Base-by-base conservation (phyloP, 2,888 invertebrate species). In the Leptinotarsa rubiginosa region DNA sequence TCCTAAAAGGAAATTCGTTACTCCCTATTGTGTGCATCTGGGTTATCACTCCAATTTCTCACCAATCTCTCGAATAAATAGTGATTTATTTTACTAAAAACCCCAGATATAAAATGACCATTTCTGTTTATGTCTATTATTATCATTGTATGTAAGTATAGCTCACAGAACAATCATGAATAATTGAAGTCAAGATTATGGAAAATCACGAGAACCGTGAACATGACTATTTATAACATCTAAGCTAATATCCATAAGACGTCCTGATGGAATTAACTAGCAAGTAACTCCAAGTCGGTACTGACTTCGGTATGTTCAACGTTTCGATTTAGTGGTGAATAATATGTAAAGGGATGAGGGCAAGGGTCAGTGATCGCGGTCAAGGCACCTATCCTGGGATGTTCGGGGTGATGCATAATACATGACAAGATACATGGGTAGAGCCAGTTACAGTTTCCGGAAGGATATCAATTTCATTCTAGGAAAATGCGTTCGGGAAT, bases 351-450 rank as follows among this genome's bases (percentile, higher is more conserved):
- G 77, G 80, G 80, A 78, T 77, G 74, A 74, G 54, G 54, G 65
- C 18, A 25, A 78, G 82, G 84, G 83, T 80, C 83, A 79, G 78
- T 81, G 81, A 82, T 83, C 78, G 84, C 77, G 85, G 85, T 86
- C 85, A 84, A 84, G 83, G 82, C 81, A 82, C 80, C 83, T 82
- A 84, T 84, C 83, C 79, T 2, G 49, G 65, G 52, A 73, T 67
- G 70, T 68, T 72, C 75, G 76, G 76, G 79, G 65, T 80, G 80
- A 64, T 86, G 84, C 84, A 84, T 85, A 83, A 86, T 86, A 83
- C 83, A 62, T 62, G 25, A 16, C 7, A 0, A 62, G n/a, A 16
- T n/a, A 62, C 41, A 62, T 18, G 31, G 41, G 62, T 62, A 7
- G 62, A 16, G 10, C 62, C 5, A 25, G 56, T 12, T 20, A 12